Evolutionary conservation across 2,888 invertebrate genomes (phyloP), one percentile per base, ranked within the genome.

Genomic region (Abscondita cerata): DNA sequence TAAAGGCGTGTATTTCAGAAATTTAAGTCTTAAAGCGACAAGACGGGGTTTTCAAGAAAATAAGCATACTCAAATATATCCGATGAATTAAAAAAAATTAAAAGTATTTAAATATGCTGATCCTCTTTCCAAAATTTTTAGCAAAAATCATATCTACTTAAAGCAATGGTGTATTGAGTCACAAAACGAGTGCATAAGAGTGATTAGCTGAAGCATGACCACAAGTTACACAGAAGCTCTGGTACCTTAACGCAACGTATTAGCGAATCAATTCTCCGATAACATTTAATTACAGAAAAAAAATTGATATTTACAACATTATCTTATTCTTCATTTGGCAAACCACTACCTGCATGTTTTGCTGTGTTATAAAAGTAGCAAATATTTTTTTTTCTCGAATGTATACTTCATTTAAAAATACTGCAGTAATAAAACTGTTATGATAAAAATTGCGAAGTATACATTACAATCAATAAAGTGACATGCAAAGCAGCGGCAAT

Each of bases 401-500:
- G 59, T 54, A 58, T 51, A 62, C 59, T 62, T 62, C 59, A 59
- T 25, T 9, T 31, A 11, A 12, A 48, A 48, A 48, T 15, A 31
- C 15, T 48, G 19, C 25, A 25, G 8, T 31, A 51, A 25, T 6
- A 25, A 25, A 25, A 25, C 25, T 25, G 25, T 25, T 25, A 25
- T 25, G 25, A 25, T 25, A 25, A 31, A 34, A 15, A 34, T 51
- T 36, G 13, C 52, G 64, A 64, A 57, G 63, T 63, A 59, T 55
- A 63, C 63, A 55, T 58, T 52, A 59, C 50, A 18, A 62, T 62
- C 46, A 69, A 70, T 74, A 69, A 68, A 69, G 81, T 83, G 83
- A 84, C 86, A 87, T 87, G 87, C 87, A 87, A 87, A 78, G 77
- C 74, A 68, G 84, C 83, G 80, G 82, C 81, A 70, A 76, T 79